phyloP scores from a whole-genome alignment of 2,797 vertebrate species.

The Argentina silus region DNA sequence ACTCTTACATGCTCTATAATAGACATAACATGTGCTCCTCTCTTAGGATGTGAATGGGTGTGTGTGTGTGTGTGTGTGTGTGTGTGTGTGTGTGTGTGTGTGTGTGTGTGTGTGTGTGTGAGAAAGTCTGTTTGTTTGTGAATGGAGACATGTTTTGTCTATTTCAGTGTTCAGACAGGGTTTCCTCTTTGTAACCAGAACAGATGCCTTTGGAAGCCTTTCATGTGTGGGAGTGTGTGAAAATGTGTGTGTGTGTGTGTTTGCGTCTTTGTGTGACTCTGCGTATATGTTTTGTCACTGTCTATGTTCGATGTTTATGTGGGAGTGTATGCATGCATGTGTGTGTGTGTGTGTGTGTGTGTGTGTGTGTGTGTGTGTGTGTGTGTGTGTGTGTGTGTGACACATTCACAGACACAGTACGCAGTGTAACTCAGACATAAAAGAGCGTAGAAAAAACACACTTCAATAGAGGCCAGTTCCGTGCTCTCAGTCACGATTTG shows the following conservation, averaged over 20 bases:
- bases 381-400: conserved; percentile 47
- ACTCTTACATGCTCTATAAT: not conserved
- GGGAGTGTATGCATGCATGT: conserved; percentile 33
- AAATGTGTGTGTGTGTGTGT: conserved; percentile 28
- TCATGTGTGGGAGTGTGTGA: conserved; percentile 74
- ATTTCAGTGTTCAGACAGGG: conserved; percentile 79
- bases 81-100: conserved; percentile 32
- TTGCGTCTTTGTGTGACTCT: conserved; percentile 53
- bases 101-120: conserved; percentile 35
- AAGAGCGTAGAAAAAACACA: conserved; percentile 73
- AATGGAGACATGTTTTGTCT: conserved; percentile 83
- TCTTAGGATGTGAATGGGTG: conserved; percentile 39
- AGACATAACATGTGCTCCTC: conserved; percentile 28
- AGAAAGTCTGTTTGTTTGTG: conserved; percentile 60
- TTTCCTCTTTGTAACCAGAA: conserved; percentile 80
- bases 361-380: conserved; percentile 25
- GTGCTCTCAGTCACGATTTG: conserved; percentile 77
- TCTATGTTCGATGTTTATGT: conserved; percentile 60
- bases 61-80: too few species aligned
- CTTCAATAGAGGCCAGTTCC: conserved; percentile 78
- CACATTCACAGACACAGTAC: conserved; percentile 75
- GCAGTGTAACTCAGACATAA: conserved; percentile 74
- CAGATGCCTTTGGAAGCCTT: conserved; percentile 78
- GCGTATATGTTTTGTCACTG: conserved; percentile 49
- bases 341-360: conserved; percentile 50